Base-by-base conservation (phyloP, 2,113 vertebrate genomes). In the Pterocles orientalis region DNA sequence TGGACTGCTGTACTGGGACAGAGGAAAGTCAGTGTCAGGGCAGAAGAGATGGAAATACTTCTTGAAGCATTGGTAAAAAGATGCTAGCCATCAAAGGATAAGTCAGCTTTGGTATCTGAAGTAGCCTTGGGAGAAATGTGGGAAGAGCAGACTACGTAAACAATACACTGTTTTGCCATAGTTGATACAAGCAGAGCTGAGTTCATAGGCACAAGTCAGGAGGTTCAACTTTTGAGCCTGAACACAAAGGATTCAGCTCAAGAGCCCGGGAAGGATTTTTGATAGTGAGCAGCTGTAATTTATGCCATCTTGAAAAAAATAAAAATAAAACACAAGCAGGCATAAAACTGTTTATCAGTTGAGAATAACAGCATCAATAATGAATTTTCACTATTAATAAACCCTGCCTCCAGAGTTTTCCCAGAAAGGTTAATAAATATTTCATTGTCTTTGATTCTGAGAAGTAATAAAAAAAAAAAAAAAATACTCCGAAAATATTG, bases 341-440 rank as follows among this genome's bases (percentile, higher is more conserved):
- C 28, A 53, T 92, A 85, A 76, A 91, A 69, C 33, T 43, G 39
- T 18, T 92, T 85, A 73, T 88, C 47, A 68, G 10, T 69, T 92
- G 33, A 92, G 41, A 95, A 64, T 34, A 90, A 19, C 54, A 88
- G 26, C 60, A 96, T 83, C 39, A 91, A 60, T 82, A 91, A 91
- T 90, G 70, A 89, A 83, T 77, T 96, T 85, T 90, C 66, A 68
- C 66, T 90, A 77, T 82, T 94, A 87, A 86, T 78, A 94, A 93
- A 84, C 93, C 58, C 60, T 93, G 61, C 80, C 65, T 82, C 66
- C 48, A 81, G 81, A 87, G 58, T 69, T 92, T 87, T 83, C 82
- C 78, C 91, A 90, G 62, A 92, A 94, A 94, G 41, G 34, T 66
- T 91, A 87, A 82, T 91, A 96, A 87, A 93, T 92, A 91, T 89